Percentiles rank a stretch among this genome's conserved stretches.
These are phyloP conservation scores for Chaetodon auriga DNA, from an alignment of 2,113 vertebrate genomes.

Conservation along the genomic window DNA sequence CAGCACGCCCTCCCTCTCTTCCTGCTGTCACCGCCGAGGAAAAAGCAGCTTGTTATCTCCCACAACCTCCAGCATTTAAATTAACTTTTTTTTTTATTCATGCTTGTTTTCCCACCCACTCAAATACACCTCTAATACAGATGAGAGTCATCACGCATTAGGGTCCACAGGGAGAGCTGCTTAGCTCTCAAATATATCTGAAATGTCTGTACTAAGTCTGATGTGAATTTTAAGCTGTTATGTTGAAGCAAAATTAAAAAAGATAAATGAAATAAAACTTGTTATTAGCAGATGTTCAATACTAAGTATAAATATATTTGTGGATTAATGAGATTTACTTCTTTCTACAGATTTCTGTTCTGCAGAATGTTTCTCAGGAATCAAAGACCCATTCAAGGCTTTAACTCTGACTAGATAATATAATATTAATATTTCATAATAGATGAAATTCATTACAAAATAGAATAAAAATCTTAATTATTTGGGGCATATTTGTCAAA, in stretches of 20 bases:
- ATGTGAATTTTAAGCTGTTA: slow-evolving; percentile 7
- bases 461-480: background rate
- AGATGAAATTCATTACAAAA: no score
- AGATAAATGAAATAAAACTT: background rate
- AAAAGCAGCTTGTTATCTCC: slow-evolving; percentile 46
- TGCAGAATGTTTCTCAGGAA: no score
- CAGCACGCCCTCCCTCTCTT: background rate
- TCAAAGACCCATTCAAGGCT: no score
- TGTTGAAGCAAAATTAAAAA: background rate
- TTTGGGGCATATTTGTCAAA: background rate
- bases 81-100: slow-evolving; percentile 17
- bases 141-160: slow-evolving; percentile 47
- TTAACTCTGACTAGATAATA: no score
- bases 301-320: background rate
- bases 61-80: slow-evolving; percentile 36
- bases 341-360: background rate
- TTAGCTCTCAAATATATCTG: slow-evolving; percentile 13
- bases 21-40: background rate
- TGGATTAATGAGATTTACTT: background rate
- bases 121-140: slow-evolving; percentile 36
- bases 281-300: background rate
- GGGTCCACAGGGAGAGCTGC: slow-evolving; percentile 18
- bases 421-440: no score
- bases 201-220: slow-evolving; percentile 5
- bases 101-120: slow-evolving; percentile 47